Conservation (phyloP, 2,797 vertebrate species). For the Aldrovandia affinis region DNA sequence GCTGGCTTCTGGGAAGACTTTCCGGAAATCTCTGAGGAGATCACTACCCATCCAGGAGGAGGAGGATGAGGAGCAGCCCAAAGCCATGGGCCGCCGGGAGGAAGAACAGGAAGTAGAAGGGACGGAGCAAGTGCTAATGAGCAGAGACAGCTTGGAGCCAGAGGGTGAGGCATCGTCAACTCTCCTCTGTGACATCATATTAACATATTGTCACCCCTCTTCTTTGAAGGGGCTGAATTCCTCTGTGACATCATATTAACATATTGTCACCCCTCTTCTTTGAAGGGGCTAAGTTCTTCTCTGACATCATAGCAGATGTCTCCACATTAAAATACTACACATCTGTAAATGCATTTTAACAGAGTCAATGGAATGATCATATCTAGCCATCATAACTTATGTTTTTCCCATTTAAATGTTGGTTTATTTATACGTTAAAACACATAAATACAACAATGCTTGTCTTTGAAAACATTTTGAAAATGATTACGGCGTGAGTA, state of each 20-base stretch:
- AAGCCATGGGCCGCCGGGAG: slow-evolving; percentile 24
- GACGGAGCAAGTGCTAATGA: slow-evolving; percentile 59
- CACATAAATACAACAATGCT: too few relatives aligned
- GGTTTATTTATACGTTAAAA: too few relatives aligned
- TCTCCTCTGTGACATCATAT: too few relatives aligned
- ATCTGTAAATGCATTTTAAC: too few relatives aligned
- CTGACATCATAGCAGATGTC: not conserved
- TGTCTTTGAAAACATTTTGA: too few relatives aligned
- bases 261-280: not conserved
- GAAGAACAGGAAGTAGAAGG: slow-evolving; percentile 53
- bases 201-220: not conserved
- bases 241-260: not conserved
- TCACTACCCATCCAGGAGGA: slow-evolving; percentile 72
- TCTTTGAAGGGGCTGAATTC: not conserved
- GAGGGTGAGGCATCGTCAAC: slow-evolving; percentile 71
- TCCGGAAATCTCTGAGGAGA: slow-evolving; percentile 72
- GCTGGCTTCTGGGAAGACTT: slow-evolving; percentile 55
- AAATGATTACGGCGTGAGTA: too few relatives aligned
- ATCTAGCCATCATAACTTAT: too few relatives aligned
- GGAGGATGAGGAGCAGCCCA: slow-evolving; percentile 59
- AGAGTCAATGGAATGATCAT: too few relatives aligned
- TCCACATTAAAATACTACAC: too few relatives aligned
- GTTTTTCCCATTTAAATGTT: too few relatives aligned
- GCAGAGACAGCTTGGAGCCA: slow-evolving; percentile 74
- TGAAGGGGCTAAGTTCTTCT: not conserved